These are phyloP conservation scores for Spea hammondii DNA, from an alignment of 2,797 vertebrate species.

Conservation along the genomic window DNA sequence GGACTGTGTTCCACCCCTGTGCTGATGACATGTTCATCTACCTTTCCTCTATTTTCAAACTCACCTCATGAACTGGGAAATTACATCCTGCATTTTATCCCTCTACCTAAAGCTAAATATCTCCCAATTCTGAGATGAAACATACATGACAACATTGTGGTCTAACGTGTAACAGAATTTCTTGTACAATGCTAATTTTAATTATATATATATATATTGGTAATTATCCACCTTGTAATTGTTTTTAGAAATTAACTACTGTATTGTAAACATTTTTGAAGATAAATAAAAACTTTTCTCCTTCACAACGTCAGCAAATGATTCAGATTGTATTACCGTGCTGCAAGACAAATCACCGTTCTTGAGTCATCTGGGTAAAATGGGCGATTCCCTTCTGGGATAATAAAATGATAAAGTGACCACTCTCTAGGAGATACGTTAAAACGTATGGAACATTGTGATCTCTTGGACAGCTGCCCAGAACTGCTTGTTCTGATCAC, in stretches of 20 bases:
- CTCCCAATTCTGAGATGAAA: too few relatives aligned
- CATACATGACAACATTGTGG: too few relatives aligned
- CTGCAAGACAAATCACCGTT: conserved; percentile 5
- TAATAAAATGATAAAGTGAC: conserved; percentile 20
- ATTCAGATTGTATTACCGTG: conserved; percentile 21
- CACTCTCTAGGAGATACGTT: conserved; percentile 19
- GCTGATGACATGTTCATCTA: too few relatives aligned
- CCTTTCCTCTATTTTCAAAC: too few relatives aligned
- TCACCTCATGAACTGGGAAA: too few relatives aligned
- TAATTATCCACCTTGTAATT: too few relatives aligned
- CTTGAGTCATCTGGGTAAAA: conserved; percentile 27
- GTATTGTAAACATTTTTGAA: conserved; percentile 9
- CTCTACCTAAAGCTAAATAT: too few relatives aligned
- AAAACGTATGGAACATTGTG: conserved; percentile 13
- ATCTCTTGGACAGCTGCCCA: conserved; percentile 19
- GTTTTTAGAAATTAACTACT: conserved; percentile 5
- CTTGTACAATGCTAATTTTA: too few relatives aligned
- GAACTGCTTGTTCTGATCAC: conserved; percentile 7
- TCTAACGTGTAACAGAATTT: too few relatives aligned
- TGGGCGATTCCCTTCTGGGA: conserved; percentile 24
- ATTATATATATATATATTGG: too few relatives aligned
- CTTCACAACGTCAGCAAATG: conserved; percentile 9
- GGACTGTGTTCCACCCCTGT: too few relatives aligned
- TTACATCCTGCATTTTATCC: too few relatives aligned
- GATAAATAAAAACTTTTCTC: conserved; percentile 23